phyloP scores from a whole-genome alignment of 2,888 invertebrate species.

The Drosophila multiciliata region DNA sequence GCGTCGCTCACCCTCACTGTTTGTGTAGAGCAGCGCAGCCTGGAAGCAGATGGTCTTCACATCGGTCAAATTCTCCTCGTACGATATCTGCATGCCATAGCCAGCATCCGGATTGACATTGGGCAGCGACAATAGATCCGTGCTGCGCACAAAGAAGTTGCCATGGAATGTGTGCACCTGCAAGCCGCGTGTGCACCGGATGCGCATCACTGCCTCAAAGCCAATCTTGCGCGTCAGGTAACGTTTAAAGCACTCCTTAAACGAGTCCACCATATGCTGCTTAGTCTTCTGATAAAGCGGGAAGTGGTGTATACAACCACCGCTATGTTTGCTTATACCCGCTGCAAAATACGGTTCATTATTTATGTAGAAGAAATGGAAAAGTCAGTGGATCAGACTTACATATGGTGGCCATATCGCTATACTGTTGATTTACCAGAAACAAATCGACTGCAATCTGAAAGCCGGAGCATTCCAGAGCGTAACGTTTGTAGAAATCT shows the following conservation, averaged over 20 bases:
- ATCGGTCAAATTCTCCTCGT: slow-evolving; percentile 95
- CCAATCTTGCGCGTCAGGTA: slow-evolving; percentile 99
- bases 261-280: slow-evolving; percentile 89
- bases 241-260: slow-evolving; percentile 91
- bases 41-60: slow-evolving; percentile 97
- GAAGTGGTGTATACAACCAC: slow-evolving; percentile 96
- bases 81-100: slow-evolving; percentile 97
- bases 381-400: slow-evolving; percentile 82
- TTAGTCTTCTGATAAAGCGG: slow-evolving; percentile 93
- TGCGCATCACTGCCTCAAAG: slow-evolving; percentile 99
- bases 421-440: slow-evolving; percentile 95
- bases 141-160: slow-evolving; percentile 99
- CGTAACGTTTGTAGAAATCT: slow-evolving; percentile 98
- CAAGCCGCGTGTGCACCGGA: slow-evolving; percentile 96
- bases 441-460: slow-evolving; percentile 98
- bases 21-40: slow-evolving; percentile 98
- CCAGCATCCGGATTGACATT: slow-evolving; percentile 99
- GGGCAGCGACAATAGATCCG: slow-evolving; percentile 97
- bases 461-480: slow-evolving; percentile 97
- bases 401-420: slow-evolving; percentile 97
- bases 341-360: slow-evolving; percentile 85
- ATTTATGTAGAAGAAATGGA: neutral
- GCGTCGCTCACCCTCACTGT: slow-evolving; percentile 96
- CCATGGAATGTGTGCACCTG: slow-evolving; percentile 99
- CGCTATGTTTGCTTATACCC: slow-evolving; percentile 97